Evolutionary conservation across 2,888 invertebrate species (phyloP).

Genomic region (Trachelus stipa): DNA sequence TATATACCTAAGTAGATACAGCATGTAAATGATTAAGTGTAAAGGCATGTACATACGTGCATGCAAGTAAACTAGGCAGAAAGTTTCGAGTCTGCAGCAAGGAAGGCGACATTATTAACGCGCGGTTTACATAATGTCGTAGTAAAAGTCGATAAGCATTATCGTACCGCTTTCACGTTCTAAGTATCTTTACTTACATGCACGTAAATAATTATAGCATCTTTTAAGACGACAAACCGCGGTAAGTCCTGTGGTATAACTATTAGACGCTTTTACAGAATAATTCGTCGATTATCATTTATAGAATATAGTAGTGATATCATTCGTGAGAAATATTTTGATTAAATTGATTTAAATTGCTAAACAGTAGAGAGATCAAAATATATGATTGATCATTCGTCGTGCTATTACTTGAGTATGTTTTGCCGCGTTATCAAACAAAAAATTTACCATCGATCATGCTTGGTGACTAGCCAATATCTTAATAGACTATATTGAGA

Average conservation of each 20-base stretch:
- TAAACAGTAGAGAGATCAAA: neutral
- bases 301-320: neutral
- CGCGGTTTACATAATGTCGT: neutral
- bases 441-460: neutral
- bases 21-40: neutral
- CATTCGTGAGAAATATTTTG: neutral
- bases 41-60: neutral
- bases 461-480: neutral
- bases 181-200: neutral
- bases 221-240: neutral
- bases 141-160: neutral
- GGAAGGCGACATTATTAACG: neutral
- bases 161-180: neutral
- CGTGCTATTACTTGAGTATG: neutral
- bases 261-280: neutral
- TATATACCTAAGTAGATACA: neutral
- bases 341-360: neutral
- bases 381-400: neutral
- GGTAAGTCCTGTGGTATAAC: neutral
- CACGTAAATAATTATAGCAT: neutral
- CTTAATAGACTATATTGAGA: neutral
- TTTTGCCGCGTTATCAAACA: neutral
- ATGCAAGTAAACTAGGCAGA: neutral
- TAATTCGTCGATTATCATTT: neutral
- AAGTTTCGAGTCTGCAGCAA: neutral